Conservation (phyloP, 1,140 invertebrate genomes). For the Bacillus rossius region DNA sequence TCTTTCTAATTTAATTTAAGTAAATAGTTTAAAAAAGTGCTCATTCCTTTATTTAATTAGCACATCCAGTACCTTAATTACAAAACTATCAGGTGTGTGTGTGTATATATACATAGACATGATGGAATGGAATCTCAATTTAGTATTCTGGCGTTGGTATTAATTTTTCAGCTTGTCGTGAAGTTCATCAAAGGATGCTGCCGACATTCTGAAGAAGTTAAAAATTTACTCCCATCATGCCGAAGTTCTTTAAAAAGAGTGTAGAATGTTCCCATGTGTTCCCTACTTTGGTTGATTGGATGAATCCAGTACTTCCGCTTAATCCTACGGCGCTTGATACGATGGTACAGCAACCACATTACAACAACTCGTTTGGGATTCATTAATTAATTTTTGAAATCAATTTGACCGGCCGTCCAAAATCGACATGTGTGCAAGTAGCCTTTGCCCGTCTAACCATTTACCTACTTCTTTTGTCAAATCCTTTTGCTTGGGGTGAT, state of each 20-base stretch:
- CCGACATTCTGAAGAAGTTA: slow-evolving; percentile 24
- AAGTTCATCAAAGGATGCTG: slow-evolving; percentile 23
- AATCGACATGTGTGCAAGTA: too few relatives aligned
- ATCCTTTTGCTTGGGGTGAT: too few relatives aligned
- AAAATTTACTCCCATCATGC: slow-evolving; percentile 15
- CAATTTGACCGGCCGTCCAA: neutral
- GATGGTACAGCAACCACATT: neutral
- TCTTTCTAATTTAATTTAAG: too few relatives aligned
- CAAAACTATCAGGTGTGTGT: slow-evolving; percentile 23
- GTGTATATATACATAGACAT: slow-evolving; percentile 20
- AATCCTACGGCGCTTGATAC: slow-evolving; percentile 4
- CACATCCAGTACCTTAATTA: neutral
- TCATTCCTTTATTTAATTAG: too few relatives aligned
- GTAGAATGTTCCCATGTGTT: neutral
- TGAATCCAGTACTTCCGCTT: slow-evolving; percentile 10
- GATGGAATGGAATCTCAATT: slow-evolving; percentile 24
- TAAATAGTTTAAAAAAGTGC: too few relatives aligned
- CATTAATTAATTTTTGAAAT: neutral
- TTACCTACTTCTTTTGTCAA: too few relatives aligned
- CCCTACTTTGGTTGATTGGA: slow-evolving; percentile 5
- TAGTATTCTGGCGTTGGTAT: slow-evolving; percentile 20
- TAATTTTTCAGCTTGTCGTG: slow-evolving; percentile 16
- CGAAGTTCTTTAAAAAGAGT: slow-evolving; percentile 2
- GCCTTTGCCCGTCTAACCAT: too few relatives aligned
- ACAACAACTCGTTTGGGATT: slow-evolving; percentile 2